Percentiles rank a stretch among this genome's conserved stretches.
Conservation (phyloP, 2,113 vertebrate species). For the Irena cyanogastra region DNA sequence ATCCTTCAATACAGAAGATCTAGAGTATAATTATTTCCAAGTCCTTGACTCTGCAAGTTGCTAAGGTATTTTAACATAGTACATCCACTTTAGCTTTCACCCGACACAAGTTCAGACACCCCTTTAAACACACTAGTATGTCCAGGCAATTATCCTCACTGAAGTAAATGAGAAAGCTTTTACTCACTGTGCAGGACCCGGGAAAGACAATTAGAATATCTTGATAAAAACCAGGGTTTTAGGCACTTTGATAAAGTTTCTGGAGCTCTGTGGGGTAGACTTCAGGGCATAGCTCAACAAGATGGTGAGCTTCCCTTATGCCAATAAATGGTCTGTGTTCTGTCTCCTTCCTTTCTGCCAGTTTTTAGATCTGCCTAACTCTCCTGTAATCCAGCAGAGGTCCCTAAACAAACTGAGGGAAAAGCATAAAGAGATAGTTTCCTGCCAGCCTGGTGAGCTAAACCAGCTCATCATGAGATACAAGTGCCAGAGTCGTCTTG, state of each 20-base stretch:
- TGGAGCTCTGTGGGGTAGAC: neutral
- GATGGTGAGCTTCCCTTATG: neutral
- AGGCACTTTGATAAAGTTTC: neutral
- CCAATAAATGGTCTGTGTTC: neutral
- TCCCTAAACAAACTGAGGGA: neutral
- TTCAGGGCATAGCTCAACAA: neutral
- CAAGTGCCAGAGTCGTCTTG: neutral
- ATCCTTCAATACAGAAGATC: neutral
- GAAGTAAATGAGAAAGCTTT: neutral
- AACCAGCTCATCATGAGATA: neutral
- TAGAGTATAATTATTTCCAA: neutral
- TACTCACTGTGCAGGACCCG: neutral
- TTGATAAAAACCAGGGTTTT: neutral
- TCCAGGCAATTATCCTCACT: neutral
- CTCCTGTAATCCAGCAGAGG: neutral
- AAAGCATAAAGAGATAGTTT: neutral
- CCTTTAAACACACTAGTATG: neutral
- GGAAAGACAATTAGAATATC: neutral
- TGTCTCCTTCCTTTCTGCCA: neutral
- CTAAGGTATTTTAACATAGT: neutral
- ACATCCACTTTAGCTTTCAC: neutral
- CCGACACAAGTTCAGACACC: neutral
- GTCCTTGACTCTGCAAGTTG: neutral
- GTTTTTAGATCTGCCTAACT: neutral
- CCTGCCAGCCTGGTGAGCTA: neutral